These are phyloP conservation scores for Chrysogorgia sp. DNA, from an alignment of 92 coral and sea anemone genomes.

Conservation along the genomic window DNA sequence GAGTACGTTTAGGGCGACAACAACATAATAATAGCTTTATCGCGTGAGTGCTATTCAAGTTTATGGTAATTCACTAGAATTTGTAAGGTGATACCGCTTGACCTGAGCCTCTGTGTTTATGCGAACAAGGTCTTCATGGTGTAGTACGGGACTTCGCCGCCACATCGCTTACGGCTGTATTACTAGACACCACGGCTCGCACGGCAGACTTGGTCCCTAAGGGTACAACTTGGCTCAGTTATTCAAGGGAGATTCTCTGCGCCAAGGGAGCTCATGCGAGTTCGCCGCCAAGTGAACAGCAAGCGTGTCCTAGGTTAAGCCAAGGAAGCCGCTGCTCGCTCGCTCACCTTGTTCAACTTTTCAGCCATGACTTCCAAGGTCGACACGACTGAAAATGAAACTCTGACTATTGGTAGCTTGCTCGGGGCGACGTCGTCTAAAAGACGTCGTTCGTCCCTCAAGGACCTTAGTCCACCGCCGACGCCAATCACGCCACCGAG, in stretches of 20 bases:
- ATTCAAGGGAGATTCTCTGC: constrained; percentile 73
- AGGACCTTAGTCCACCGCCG: constrained; percentile 98
- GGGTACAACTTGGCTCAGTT: constrained; percentile 81
- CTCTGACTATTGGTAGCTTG: constrained; percentile 74
- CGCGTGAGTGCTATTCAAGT: constrained; percentile 99
- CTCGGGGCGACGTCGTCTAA: constrained; percentile 58
- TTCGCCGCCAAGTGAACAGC: no score
- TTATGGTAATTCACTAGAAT: constrained; percentile 92
- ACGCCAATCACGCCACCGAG: constrained; percentile 97
- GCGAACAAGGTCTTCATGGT: constrained; percentile 66
- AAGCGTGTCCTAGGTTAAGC: no score
- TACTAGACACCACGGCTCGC: constrained; percentile 19
- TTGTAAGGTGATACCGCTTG: constrained; percentile 95
- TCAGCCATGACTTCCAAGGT: constrained; percentile 95
- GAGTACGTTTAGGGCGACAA: constrained; percentile 99
- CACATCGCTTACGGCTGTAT: constrained; percentile 35
- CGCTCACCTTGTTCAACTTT: constrained; percentile 91
- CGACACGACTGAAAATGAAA: constrained; percentile 82
- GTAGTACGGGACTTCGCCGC: constrained; percentile 51
- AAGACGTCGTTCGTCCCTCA: constrained; percentile 78
- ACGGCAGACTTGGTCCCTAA: constrained; percentile 85
- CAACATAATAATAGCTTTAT: constrained; percentile 94
- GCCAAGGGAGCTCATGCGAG: no score
- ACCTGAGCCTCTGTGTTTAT: constrained; percentile 28
- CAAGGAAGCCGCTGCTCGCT: no score